phyloP scores from a whole-genome alignment of 2,888 invertebrate species.

The Acanthosoma haemorrhoidale region DNA sequence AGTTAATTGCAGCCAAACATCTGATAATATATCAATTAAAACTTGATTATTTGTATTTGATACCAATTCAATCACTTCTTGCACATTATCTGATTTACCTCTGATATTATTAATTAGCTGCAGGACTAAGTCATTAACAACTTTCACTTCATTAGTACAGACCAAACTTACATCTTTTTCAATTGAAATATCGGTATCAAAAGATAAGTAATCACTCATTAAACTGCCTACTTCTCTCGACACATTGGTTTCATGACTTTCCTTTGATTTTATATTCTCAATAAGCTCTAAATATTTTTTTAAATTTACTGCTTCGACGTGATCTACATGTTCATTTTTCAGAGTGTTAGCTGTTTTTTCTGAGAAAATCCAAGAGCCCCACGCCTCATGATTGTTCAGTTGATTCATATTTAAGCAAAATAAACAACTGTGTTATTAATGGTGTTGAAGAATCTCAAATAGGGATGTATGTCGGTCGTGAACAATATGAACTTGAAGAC shows the following conservation, averaged over 20 bases:
- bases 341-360: neutral
- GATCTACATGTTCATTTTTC: neutral
- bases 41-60: neutral
- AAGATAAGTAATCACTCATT: neutral
- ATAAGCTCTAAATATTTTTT: neutral
- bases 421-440: no score
- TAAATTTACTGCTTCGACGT: neutral
- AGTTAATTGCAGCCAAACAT: neutral
- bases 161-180: neutral
- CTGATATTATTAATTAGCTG: neutral
- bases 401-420: no score
- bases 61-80: neutral
- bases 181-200: neutral
- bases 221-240: neutral
- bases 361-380: neutral
- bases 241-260: neutral
- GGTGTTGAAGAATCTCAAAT: no score
- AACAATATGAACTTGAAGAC: no score
- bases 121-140: neutral
- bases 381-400: neutral
- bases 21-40: neutral
- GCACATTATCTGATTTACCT: neutral
- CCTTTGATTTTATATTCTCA: neutral
- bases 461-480: no score
- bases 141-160: neutral